Evolutionary conservation across 2,888 invertebrate genomes (phyloP), one percentile per base, ranked within the genome.

Genomic region (Campopleginae sp.): DNA sequence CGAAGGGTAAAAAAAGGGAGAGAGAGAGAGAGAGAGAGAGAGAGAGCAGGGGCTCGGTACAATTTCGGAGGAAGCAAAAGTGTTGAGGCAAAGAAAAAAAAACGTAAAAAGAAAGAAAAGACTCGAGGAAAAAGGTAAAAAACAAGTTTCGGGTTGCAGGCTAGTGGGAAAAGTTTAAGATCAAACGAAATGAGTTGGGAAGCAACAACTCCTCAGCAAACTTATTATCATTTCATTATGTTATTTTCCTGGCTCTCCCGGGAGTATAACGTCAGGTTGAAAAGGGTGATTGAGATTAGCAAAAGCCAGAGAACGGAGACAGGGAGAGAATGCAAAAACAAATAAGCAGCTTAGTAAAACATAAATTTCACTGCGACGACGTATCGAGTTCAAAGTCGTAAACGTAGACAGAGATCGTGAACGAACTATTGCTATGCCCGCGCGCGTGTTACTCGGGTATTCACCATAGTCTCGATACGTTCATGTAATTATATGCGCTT

Each of bases 371-470:
- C 51, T 65, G 1, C 38, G 38, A 19, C 66, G 33, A 19, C 66
- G 33, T 66, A 66, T 82, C 72, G 78, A 66, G 66, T 42, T 74
- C 74, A 42, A 48, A 51, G 70, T 74, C 72, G 74, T 78, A 83
- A 83, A 83, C 68, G 48, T 68, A 46, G 38, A 68, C 38, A 68
- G 33, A 42, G 58, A 65, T 42, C 58, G 31, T 31, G 23, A 44
- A 74, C 58, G 0, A 54, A 48, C 70, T 31, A n/a, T 70, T 12
- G n/a, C 48, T 48, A 27, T 33, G 70, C 38, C 38, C 38, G 33
- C 31, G n/a, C 38, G 33, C 31, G n/a, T 42, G 48, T 31, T n/a
- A 70, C n/a, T 17, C 31, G 27, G 14, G 19, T 74, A 14, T 27
- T 42, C 27, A 8, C 17, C 19, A 19, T 54, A 27, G 27, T 74